A percentile compares a stretch with the other conserved stretches of the same genome.
Evolutionary conservation across 1,140 invertebrate genomes (phyloP).

Genomic region (Trichoplusia ni): DNA sequence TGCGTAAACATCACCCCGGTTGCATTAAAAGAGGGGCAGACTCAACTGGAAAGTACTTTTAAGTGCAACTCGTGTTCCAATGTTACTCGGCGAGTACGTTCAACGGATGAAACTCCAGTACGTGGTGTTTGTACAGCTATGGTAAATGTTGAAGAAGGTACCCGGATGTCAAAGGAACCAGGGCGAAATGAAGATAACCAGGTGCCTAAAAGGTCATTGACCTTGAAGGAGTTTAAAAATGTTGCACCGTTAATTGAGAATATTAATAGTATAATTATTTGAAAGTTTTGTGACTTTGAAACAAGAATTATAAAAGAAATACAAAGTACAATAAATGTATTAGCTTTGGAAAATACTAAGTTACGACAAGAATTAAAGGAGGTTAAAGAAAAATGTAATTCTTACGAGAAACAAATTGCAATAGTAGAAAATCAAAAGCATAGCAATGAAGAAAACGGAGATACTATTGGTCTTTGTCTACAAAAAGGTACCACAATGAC

Average conservation of each 20-base stretch:
- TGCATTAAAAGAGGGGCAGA: neutral
- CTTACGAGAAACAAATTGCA: neutral
- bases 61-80: slow-evolving; percentile 9
- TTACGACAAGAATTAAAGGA: neutral
- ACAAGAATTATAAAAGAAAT: slow-evolving; percentile 3
- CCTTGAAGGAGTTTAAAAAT: neutral
- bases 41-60: slow-evolving; percentile 4
- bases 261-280: neutral
- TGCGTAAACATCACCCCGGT: slow-evolving; percentile 1
- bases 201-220: too few relatives aligned
- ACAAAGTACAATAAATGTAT: neutral
- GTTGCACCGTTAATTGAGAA: neutral
- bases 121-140: neutral
- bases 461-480: too few relatives aligned
- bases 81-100: neutral
- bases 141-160: neutral
- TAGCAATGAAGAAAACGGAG: too few relatives aligned
- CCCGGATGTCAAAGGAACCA: too few relatives aligned
- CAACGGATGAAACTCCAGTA: neutral
- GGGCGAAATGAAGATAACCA: too few relatives aligned
- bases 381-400: neutral
- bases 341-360: neutral
- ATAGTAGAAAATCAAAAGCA: neutral
- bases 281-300: neutral
- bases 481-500: too few relatives aligned